Evolutionary conservation across 2,113 vertebrate species (phyloP).

Genomic region (Apteryx owenii): DNA sequence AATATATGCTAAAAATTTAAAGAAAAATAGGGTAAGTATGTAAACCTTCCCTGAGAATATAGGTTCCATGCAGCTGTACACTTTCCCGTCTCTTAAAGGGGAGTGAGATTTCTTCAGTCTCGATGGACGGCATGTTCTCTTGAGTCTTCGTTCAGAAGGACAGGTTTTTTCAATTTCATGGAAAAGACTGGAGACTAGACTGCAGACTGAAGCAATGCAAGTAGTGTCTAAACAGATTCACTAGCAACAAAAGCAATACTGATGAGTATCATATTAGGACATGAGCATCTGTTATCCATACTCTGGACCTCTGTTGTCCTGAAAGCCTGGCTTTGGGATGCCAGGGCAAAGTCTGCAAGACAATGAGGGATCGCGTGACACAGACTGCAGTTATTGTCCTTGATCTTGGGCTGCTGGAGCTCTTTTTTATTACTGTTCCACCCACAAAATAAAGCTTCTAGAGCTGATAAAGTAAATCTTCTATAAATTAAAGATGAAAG

Average conservation of each 20-base stretch:
- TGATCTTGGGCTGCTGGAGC: neutral
- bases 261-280: neutral
- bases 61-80: neutral
- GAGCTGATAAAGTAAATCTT: neutral
- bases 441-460: neutral
- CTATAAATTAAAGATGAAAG: neutral
- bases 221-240: neutral
- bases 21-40: neutral
- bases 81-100: neutral
- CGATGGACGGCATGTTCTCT: neutral
- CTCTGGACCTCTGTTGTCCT: neutral
- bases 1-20: neutral
- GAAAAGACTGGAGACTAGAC: neutral
- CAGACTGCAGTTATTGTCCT: neutral
- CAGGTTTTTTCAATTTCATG: neutral
- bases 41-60: neutral
- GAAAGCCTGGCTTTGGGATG: neutral
- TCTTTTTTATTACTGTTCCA: neutral
- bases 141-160: neutral
- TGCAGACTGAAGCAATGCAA: neutral
- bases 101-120: neutral
- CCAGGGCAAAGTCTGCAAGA: neutral
- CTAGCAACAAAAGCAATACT: neutral
- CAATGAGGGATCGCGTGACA: neutral
- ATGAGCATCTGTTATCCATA: neutral